A percentile compares a stretch with the other conserved stretches of the same genome.
These are phyloP conservation scores for Falcaria lacertinaria DNA, from an alignment of 2,888 invertebrate species.

Conservation along the genomic window DNA sequence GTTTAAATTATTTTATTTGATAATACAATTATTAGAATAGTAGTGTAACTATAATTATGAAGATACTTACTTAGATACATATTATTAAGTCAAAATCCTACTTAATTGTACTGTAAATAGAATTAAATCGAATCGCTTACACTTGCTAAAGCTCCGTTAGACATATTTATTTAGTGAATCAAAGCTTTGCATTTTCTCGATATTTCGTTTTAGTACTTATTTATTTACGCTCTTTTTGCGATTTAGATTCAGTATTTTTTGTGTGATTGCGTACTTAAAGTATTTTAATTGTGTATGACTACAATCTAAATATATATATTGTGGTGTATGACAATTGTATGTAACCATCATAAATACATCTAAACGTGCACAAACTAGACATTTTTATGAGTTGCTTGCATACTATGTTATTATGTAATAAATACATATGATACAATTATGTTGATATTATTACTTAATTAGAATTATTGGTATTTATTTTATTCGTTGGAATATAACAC, in stretches of 20 bases:
- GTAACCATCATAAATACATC: not conserved
- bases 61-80: slow-evolving; percentile 25
- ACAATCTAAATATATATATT: not conserved
- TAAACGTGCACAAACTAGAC: not conserved
- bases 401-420: not conserved
- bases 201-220: slow-evolving; percentile 26
- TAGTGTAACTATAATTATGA: not conserved
- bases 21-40: no score
- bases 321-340: not conserved
- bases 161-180: slow-evolving; percentile 11
- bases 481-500: not conserved
- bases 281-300: not conserved
- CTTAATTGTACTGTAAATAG: slow-evolving; percentile 41
- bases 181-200: slow-evolving; percentile 30
- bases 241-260: not conserved
- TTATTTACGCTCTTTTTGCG: slow-evolving; percentile 25
- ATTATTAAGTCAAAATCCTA: slow-evolving; percentile 38
- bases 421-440: not conserved
- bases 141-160: slow-evolving; percentile 16
- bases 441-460: slow-evolving; percentile 2
- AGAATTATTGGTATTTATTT: not conserved
- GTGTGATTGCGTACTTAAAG: slow-evolving; percentile 25
- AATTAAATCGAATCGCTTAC: slow-evolving; percentile 21
- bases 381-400: no score
- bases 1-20: not conserved